Evolutionary conservation across 1,140 invertebrate genomes (phyloP), one percentile per base, ranked within the genome.

Genomic region (Rhyzopertha dominica): DNA sequence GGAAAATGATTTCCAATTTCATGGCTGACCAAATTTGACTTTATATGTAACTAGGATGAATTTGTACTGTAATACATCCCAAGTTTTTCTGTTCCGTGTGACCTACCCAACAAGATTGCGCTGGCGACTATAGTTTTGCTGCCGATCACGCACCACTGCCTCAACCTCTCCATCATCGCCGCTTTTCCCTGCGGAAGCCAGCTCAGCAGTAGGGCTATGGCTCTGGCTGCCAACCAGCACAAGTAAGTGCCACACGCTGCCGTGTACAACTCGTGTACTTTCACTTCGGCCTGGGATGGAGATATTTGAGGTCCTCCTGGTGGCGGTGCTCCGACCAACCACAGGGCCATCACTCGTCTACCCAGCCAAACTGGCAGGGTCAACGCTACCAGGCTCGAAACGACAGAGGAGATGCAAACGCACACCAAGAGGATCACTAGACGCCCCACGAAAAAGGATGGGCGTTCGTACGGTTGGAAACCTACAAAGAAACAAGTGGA

Each of bases 231-330:
- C 23, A 95, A 74, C 92, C 93, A 96, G 65, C 92, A 95, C 2
- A 94, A 73, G 68, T 98, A 98, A 13, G 93, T 82, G 0, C 95
- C 93, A 67, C 85, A 89, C 0, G 93, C 90, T 0, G 91, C 87
- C 1, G 95, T 98, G 61, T 98, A 98, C 0, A 98, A 70, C 68
- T 99, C 96, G 64, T 98, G 94, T 0, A 96, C 84, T 4, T 80
- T 72, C 2, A 81, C 72, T 49, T 78, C 77, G 2, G 67, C 31
- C 69, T 70, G 14, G 74, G 73, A n/a, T 69, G 57, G 49, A 2
- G 57, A 57, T 4, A 64, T 60, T 46, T 63, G 61, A 9, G 58
- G 61, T 16, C 49, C 51, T 10, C 66, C 61, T 5, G 69, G 72
- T 29, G 72, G 69, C 3, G 71, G 69, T 5, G 74, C 72, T 4